These are phyloP conservation scores for Chondrosia reniformis DNA, from an alignment of 37 sponge, comb jelly and placozoan species.

Conservation along the genomic window DNA sequence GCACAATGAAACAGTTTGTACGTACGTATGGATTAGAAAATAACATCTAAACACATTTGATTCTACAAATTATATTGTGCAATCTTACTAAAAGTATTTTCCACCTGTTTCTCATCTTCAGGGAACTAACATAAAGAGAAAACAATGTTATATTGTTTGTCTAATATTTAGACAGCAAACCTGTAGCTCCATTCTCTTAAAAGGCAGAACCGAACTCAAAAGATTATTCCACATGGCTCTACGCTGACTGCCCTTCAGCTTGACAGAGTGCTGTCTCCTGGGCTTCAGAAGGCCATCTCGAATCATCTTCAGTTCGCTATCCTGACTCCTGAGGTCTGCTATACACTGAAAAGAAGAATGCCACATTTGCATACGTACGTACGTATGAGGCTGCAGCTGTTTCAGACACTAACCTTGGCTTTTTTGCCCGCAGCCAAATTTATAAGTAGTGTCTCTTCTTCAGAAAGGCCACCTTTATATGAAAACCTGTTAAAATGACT, in stretches of 20 bases:
- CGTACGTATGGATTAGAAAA: neutral
- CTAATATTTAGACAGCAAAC: neutral
- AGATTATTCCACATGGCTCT: conserved; percentile 14
- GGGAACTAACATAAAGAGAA: conserved; percentile 1
- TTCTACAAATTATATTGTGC: neutral
- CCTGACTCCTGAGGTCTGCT: conserved; percentile 4
- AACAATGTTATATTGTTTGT: neutral
- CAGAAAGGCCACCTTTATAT: conserved; percentile 49
- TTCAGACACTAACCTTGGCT: conserved; percentile 1
- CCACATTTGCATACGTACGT: conserved; percentile 1
- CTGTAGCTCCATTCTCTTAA: neutral
- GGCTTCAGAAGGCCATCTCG: conserved; percentile 20
- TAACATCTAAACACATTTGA: neutral
- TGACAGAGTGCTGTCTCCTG: neutral
- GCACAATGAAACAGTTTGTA: neutral
- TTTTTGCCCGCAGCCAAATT: conserved; percentile 37
- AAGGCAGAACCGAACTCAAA: conserved; percentile 9
- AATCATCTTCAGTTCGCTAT: conserved; percentile 48
- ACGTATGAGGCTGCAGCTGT: neutral
- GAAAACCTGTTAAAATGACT: conserved; percentile 17
- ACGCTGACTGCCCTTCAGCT: neutral
- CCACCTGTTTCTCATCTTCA: neutral
- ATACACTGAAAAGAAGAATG: conserved; percentile 17
- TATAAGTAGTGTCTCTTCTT: conserved; percentile 45
- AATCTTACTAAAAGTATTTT: neutral